Evolutionary conservation across 2,888 invertebrate genomes (phyloP).

Genomic region (Drosophila bunnanda): DNA sequence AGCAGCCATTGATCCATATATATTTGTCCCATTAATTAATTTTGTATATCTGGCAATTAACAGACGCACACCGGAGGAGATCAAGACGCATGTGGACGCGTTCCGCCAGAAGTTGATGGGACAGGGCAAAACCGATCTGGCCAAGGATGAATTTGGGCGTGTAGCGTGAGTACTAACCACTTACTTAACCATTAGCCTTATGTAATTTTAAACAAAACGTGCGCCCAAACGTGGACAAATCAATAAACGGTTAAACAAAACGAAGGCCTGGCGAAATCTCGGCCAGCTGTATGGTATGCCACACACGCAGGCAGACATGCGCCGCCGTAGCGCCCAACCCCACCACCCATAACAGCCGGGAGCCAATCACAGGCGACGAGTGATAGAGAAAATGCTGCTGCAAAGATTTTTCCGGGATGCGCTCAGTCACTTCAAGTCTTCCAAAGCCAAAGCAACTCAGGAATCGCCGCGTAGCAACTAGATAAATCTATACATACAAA

Average conservation of each 20-base stretch:
- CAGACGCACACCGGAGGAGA: slow-evolving; percentile 94
- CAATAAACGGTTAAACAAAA: slow-evolving; percentile 66
- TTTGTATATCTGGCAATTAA: slow-evolving; percentile 49
- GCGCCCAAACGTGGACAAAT: slow-evolving; percentile 23
- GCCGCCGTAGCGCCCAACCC: slow-evolving; percentile 29
- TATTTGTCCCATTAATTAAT: not conserved
- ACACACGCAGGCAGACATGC: slow-evolving; percentile 42
- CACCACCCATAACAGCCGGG: slow-evolving; percentile 2
- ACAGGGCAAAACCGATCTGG: slow-evolving; percentile 86
- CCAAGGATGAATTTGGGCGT: slow-evolving; percentile 94
- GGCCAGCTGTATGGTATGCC: slow-evolving; percentile 47
- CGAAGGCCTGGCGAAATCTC: slow-evolving; percentile 56
- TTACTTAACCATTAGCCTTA: not conserved
- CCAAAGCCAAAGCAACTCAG: slow-evolving; percentile 77
- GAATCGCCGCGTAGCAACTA: slow-evolving; percentile 46
- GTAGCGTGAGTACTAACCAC: slow-evolving; percentile 85
- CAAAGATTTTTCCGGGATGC: slow-evolving; percentile 61
- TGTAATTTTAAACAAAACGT: slow-evolving; percentile 30
- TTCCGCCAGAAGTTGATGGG: slow-evolving; percentile 95
- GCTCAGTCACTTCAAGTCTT: slow-evolving; percentile 82
- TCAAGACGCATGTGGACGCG: slow-evolving; percentile 93
- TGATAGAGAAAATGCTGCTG: slow-evolving; percentile 74
- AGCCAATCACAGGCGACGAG: slow-evolving; percentile 54
- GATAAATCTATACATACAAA: slow-evolving; percentile 27
- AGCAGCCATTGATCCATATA: not conserved